Evolutionary conservation across 2,113 vertebrate genomes (phyloP).

Genomic region (Syngnathoides biaculeatus): DNA sequence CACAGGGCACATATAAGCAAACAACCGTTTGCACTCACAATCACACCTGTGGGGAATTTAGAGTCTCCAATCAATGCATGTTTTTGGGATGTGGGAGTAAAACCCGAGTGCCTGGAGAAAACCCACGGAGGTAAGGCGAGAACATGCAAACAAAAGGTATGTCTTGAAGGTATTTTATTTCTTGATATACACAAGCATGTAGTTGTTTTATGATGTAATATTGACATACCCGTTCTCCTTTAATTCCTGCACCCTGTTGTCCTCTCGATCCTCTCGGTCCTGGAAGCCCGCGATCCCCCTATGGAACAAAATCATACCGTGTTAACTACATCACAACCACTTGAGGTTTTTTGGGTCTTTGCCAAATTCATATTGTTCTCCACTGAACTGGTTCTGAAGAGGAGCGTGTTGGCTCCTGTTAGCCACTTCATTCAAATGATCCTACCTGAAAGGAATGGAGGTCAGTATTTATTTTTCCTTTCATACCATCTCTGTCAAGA

Average conservation of each 20-base stretch:
- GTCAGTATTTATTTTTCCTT: neutral
- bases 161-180: neutral
- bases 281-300: constrained; percentile 83
- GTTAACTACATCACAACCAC: constrained; percentile 28
- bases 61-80: too few species aligned
- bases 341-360: constrained; percentile 22
- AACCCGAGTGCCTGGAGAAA: too few species aligned
- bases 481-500: neutral
- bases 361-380: constrained; percentile 52
- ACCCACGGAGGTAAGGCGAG: too few species aligned
- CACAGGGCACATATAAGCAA: too few species aligned
- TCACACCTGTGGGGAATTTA: too few species aligned
- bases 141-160: neutral
- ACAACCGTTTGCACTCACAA: too few species aligned
- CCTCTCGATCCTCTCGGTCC: constrained; percentile 80
- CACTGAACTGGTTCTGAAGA: neutral
- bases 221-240: constrained; percentile 83
- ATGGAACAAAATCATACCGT: constrained; percentile 47
- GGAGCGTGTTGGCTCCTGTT: constrained; percentile 42
- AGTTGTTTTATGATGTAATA: constrained; percentile 2
- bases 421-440: constrained; percentile 23
- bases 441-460: constrained; percentile 25
- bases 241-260: constrained; percentile 79
- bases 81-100: too few species aligned
- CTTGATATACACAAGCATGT: neutral